Conservation (phyloP, 2,888 invertebrate genomes). For the Ceraclea dissimilis region DNA sequence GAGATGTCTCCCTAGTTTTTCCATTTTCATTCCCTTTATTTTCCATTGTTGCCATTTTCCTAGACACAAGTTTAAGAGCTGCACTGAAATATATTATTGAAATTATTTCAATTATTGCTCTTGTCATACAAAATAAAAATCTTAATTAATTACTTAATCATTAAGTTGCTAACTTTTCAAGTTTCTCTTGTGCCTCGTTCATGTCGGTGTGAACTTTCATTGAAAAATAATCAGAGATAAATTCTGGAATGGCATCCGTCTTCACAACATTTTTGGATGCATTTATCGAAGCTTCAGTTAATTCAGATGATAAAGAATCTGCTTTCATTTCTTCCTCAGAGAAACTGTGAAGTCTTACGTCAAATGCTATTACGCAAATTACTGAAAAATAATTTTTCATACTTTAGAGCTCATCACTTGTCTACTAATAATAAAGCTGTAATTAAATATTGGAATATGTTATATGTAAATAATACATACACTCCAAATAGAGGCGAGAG, state of each 20-base stretch:
- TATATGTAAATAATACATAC: conserved; percentile 31
- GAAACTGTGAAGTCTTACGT: conserved; percentile 62
- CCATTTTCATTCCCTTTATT: conserved; percentile 26
- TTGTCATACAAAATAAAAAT: neutral
- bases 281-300: conserved; percentile 64
- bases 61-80: conserved; percentile 56
- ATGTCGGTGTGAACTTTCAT: conserved; percentile 54
- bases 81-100: conserved; percentile 51
- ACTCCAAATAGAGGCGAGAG: conserved; percentile 68
- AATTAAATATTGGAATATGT: neutral
- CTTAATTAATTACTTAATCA: no score
- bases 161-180: conserved; percentile 55
- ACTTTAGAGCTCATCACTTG: neutral
- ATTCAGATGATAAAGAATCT: conserved; percentile 55
- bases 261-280: conserved; percentile 64
- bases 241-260: conserved; percentile 67
- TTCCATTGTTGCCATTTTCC: conserved; percentile 38
- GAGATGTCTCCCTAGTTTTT: conserved; percentile 34
- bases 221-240: neutral
- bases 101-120: neutral
- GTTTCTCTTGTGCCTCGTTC: conserved; percentile 57
- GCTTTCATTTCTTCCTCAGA: conserved; percentile 48
- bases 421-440: neutral
- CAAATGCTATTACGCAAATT: conserved; percentile 64
- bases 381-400: conserved; percentile 47